Percentiles rank a stretch among this genome's conserved stretches.
Conservation (phyloP, 1,140 invertebrate species). For the Atta texana region DNA sequence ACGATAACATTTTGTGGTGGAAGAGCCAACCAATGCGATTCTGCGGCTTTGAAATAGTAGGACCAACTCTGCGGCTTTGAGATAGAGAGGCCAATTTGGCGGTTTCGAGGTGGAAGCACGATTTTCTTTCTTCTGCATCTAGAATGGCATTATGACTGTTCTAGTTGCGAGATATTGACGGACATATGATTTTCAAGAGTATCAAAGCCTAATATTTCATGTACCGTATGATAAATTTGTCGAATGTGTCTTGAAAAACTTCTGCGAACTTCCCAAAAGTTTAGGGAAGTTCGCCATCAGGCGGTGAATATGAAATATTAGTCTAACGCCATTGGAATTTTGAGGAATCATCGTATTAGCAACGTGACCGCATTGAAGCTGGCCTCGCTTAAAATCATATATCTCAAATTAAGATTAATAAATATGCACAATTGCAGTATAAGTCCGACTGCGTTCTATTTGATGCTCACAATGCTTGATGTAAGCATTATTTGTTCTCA, state of each 20-base stretch:
- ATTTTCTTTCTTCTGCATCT: constrained; percentile 54
- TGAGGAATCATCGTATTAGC: constrained; percentile 18
- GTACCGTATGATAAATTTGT: constrained; percentile 48
- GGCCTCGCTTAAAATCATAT: not conserved
- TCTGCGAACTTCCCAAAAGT: constrained; percentile 16
- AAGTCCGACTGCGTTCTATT: not conserved
- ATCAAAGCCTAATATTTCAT: constrained; percentile 39
- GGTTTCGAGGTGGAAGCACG: constrained; percentile 49
- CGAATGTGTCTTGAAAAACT: constrained; percentile 44
- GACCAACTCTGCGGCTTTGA: constrained; percentile 46
- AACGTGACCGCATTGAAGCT: constrained; percentile 38
- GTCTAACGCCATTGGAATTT: constrained; percentile 57
- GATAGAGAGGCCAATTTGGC: constrained; percentile 39
- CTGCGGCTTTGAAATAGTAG: constrained; percentile 51
- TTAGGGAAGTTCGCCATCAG: constrained; percentile 46
- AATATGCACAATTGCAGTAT: not conserved
- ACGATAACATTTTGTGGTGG: constrained; percentile 49
- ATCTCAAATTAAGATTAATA: constrained; percentile 54
- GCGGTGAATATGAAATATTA: constrained; percentile 49
- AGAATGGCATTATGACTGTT: constrained; percentile 31
- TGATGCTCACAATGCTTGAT: too few species aligned
- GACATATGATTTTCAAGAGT: constrained; percentile 48
- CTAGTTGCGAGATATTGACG: constrained; percentile 46
- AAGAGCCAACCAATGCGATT: constrained; percentile 41
- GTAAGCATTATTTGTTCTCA: too few species aligned